Base-by-base conservation (phyloP, 1,140 invertebrate genomes). In the Aphaenogaster rudis region DNA sequence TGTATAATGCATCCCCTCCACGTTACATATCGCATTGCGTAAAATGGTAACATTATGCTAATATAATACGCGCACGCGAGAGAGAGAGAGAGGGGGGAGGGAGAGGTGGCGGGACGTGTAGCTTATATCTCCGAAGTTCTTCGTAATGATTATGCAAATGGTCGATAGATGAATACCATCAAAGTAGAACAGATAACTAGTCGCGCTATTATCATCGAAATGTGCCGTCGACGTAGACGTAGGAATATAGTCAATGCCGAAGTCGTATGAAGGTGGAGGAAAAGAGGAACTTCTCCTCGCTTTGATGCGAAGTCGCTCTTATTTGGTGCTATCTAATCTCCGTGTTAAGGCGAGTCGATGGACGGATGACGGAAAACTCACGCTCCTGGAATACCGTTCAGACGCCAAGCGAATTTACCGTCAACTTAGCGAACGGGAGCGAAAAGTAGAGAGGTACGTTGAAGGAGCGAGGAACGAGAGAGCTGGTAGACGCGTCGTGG, bases 401-500 rank as follows among this genome's bases (percentile, higher is more conserved):
- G 67, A 72, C 42, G 42, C 52, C 54, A 59, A 72, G 48, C 54
- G 71, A 82, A 74, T 82, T 61, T 74, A 74, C 54, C 42, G 52
- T 82, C 67, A 74, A 61, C 78, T 89, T 89, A 71, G 48, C 7
- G 52, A 59, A n/a, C 63, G 28, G 57, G 33, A 74, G 39, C 42
- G 33, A 45, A 48, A 71, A 45, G 59, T 6, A 45, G 15, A 57
- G 64, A 28, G 36, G 52, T 39, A 42, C 8, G 48, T 15, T 33
- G 81, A 48, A 39, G 52, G 42, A 42, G 74, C 63, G 61, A 82
- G 54, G 50, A 42, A 59, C 54, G 42, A 72, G 66, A 28, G 59
- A 79, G 59, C 66, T 76, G 59, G 57, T 66, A 90, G 88, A 90
- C 78, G 59, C 57, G 63, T 80, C 72, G 78, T 78, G 64, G 85